Conservation (phyloP, 2,888 invertebrate genomes). For the Hemaris fuciformis region DNA sequence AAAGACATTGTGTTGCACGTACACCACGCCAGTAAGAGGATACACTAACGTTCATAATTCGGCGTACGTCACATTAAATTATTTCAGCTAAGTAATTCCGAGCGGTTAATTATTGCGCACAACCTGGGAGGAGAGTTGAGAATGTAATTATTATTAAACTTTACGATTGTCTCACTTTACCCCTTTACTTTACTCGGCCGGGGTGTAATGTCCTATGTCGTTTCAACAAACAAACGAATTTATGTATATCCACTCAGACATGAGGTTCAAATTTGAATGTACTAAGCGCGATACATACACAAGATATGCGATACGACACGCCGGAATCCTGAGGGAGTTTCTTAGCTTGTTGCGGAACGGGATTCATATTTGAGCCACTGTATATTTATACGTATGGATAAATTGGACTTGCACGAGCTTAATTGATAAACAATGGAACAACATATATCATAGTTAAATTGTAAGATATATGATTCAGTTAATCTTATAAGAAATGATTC, state of each 20-base stretch:
- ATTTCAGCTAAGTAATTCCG: constrained; percentile 81
- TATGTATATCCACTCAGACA: constrained; percentile 24
- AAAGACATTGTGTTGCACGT: constrained; percentile 23
- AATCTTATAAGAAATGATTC: not conserved
- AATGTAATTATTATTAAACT: constrained; percentile 82
- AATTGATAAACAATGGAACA: constrained; percentile 32
- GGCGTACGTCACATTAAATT: constrained; percentile 78
- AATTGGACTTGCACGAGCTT: constrained; percentile 26
- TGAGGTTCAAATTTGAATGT: constrained; percentile 19
- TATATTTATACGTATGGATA: constrained; percentile 57
- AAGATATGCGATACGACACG: constrained; percentile 53
- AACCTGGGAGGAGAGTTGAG: constrained; percentile 79
- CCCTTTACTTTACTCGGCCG: constrained; percentile 57
- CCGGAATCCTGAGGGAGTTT: constrained; percentile 77
- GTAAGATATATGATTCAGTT: not conserved
- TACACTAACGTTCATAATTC: constrained; percentile 51
- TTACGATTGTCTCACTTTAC: constrained; percentile 82
- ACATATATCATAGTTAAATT: not conserved
- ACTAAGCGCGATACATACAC: constrained; percentile 29
- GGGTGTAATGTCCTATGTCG: constrained; percentile 40
- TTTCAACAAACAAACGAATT: constrained; percentile 30
- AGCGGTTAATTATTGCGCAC: constrained; percentile 81
- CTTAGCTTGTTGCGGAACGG: constrained; percentile 76
- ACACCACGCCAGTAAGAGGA: constrained; percentile 23
- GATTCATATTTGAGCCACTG: constrained; percentile 76